Evolutionary conservation across 2,113 vertebrate genomes (phyloP).

Genomic region (Siniperca chuatsi): DNA sequence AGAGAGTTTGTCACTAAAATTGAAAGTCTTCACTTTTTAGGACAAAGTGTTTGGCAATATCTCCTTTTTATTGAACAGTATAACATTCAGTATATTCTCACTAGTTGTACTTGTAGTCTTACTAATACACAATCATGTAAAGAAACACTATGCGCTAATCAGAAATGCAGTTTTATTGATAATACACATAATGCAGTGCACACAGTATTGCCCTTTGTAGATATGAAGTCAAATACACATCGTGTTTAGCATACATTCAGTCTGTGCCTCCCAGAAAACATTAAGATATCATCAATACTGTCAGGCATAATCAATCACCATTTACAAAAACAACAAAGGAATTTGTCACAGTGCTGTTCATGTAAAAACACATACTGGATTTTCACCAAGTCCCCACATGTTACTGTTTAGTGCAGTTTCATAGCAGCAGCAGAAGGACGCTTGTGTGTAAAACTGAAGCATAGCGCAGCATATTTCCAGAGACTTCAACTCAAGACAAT

Average conservation of each 20-base stretch:
- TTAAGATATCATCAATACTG: background rate
- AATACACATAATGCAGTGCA: conserved; percentile 30
- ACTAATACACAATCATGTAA: background rate
- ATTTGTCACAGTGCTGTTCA: background rate
- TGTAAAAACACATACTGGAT: background rate
- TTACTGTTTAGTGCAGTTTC: conserved; percentile 4
- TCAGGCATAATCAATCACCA: background rate
- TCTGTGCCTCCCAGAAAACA: conserved; percentile 35
- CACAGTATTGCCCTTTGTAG: conserved; percentile 37
- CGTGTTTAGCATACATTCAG: conserved; percentile 47
- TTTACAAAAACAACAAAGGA: background rate
- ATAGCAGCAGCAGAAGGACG: conserved; percentile 1
- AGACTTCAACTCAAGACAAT: background rate
- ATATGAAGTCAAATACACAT: conserved; percentile 24
- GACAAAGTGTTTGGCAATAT: background rate
- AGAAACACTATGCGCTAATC: background rate
- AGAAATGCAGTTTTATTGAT: conserved; percentile 72
- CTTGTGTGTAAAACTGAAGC: conserved; percentile 2
- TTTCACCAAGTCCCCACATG: accelerated
- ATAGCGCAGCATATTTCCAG: background rate
- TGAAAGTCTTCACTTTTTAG: background rate
- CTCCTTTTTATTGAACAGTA: background rate
- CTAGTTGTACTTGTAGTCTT: background rate
- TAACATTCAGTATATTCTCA: background rate
- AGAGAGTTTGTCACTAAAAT: too few relatives aligned